phyloP scores from a whole-genome alignment of 1,140 invertebrate genomes.

The Sipha flava region DNA sequence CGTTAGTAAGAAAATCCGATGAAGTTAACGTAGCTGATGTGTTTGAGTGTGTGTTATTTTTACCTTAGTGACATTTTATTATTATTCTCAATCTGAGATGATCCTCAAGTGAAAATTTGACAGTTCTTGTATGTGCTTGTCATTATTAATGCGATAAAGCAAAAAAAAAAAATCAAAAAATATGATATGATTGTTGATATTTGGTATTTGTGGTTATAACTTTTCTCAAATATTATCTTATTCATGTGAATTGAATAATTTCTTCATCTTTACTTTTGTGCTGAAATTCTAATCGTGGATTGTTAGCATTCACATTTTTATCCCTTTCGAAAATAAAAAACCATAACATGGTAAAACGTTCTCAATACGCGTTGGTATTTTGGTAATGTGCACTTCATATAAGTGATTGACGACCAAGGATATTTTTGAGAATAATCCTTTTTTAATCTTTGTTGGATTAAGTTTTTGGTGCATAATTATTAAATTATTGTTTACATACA shows the following conservation, averaged over 20 bases:
- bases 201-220: too few relatives aligned
- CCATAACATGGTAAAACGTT: too few relatives aligned
- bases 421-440: constrained; percentile 4
- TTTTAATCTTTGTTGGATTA: not conserved
- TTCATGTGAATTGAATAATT: too few relatives aligned
- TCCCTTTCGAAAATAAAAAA: too few relatives aligned
- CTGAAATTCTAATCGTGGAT: too few relatives aligned
- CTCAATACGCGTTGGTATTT: not conserved
- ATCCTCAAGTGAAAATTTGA: not conserved
- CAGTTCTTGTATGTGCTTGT: not conserved
- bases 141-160: too few relatives aligned
- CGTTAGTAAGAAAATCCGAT: not conserved
- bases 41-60: not conserved
- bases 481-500: not conserved
- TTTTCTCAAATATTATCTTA: too few relatives aligned
- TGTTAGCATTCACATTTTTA: too few relatives aligned
- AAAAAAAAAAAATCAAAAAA: too few relatives aligned
- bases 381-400: not conserved
- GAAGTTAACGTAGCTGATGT: not conserved
- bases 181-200: too few relatives aligned
- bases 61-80: not conserved
- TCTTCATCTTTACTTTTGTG: too few relatives aligned
- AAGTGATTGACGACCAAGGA: not conserved
- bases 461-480: not conserved
- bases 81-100: not conserved